Evolutionary conservation across 23 tunicate genomes (phyloP), one percentile per base, ranked within the genome.

Genomic region (Styela clava): DNA sequence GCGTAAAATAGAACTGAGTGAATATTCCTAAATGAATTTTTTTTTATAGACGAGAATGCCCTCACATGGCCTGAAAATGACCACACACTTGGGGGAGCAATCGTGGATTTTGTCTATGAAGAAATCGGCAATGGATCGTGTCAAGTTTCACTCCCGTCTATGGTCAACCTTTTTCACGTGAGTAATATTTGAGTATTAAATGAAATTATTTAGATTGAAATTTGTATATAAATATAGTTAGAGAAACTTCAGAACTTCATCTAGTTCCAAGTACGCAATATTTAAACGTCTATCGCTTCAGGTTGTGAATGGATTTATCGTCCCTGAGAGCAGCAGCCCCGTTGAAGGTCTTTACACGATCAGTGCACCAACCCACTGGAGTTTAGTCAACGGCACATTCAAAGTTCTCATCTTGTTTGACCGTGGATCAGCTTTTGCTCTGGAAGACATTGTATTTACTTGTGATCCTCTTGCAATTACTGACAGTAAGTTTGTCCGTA

Each of bases 301-400:
- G 81, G 81, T 76, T 12, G n/a, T 76, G 63, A 76, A 76, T 31
- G 81, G 81, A 1, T 52, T 44, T 64, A 76, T 76, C 21, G 65
- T 76, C 7, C 77, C 77, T 3, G 81, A 76, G 19, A 29, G 31
- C 28, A 76, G 81, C 33, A 33, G 31, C 26, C 65, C 81, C n/a
- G 81, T 76, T 20, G 65, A 76, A 76, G 81, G 81, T 25, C 29
- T 76, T 36, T 76, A 76, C 65, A 76, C 35, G 16, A 52, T 76
- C 31, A 52, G 65, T 76, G 81, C 81, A 21, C 81, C 81, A 12
- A 52, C 64, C n/a, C 65, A 76, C 37, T 76, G 81, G 81, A 52
- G 31, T 27, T 25, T 52, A 0, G 65, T 44, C 64, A 76, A 76
- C 37, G 64, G 64, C 9, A 76, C 81, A 3, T 71, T 71, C 77